Conservation (phyloP, 1,140 invertebrate genomes). For the Eriocheir sinensis region DNA sequence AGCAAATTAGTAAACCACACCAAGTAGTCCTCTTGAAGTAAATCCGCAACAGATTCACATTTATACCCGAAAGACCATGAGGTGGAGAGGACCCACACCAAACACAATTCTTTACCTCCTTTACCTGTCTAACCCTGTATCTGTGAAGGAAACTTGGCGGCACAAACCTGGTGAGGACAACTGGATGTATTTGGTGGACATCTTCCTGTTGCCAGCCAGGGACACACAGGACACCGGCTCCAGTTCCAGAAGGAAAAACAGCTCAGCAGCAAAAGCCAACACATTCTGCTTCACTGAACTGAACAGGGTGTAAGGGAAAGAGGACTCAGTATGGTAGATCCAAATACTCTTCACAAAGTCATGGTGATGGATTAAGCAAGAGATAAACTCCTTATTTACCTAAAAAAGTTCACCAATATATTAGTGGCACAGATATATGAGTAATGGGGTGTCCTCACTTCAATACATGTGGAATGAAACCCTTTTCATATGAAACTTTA, state of each 20-base stretch:
- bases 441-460: too few species aligned
- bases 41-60: too few species aligned
- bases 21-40: background rate
- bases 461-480: too few species aligned
- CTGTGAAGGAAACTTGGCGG: background rate
- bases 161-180: constrained; percentile 77
- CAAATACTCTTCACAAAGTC: constrained; percentile 64
- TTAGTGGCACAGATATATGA: too few species aligned
- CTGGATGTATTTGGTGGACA: constrained; percentile 76
- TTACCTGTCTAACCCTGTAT: background rate
- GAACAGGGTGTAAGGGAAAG: constrained; percentile 76
- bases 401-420: too few species aligned
- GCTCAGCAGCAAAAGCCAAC: constrained; percentile 95
- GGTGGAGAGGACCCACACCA: background rate
- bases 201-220: constrained; percentile 84
- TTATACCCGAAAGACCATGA: background rate
- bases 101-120: too few species aligned
- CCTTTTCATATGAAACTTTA: too few species aligned
- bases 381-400: constrained; percentile 29
- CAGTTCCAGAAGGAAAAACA: constrained; percentile 97
- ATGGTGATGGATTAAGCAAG: constrained; percentile 13
- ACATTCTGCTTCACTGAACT: constrained; percentile 96
- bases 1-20: background rate
- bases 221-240: constrained; percentile 94
- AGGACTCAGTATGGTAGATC: background rate